A percentile compares a stretch with the other conserved stretches of the same genome.
These are phyloP conservation scores for Seriola aureovittata DNA, from an alignment of 2,113 vertebrate species.

Conservation along the genomic window DNA sequence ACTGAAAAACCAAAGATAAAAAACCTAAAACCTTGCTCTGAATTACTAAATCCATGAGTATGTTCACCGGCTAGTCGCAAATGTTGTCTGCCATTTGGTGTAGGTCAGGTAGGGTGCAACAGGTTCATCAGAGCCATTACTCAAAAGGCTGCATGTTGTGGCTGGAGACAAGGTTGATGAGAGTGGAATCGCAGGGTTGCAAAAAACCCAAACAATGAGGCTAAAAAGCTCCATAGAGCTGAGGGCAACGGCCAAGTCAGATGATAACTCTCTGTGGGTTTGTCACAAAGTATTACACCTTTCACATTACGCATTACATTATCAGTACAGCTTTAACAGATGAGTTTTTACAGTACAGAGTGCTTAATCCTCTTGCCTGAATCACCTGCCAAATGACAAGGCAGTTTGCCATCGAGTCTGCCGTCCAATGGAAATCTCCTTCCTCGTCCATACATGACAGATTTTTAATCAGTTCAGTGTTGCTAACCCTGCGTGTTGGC, in stretches of 20 bases:
- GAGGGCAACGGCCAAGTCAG: not conserved
- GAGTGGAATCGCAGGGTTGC: not conserved
- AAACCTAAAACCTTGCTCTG: no score
- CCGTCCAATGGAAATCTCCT: slow-evolving; percentile 36
- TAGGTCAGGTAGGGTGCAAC: no score
- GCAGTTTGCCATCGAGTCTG: slow-evolving; percentile 5
- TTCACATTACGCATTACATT: not conserved
- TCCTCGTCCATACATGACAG: slow-evolving; percentile 45
- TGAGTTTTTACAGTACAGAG: not conserved
- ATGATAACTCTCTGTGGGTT: not conserved
- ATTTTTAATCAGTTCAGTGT: slow-evolving; percentile 63
- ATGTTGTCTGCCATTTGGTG: not conserved
- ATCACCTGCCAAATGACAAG: slow-evolving; percentile 25
- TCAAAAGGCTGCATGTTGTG: not conserved
- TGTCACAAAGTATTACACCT: no score
- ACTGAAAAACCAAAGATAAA: no score
- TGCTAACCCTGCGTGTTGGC: slow-evolving; percentile 47
- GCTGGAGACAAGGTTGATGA: not conserved
- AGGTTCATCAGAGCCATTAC: no score
- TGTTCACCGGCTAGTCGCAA: not conserved
- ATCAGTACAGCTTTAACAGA: not conserved
- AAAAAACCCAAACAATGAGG: no score
- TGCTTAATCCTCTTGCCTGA: slow-evolving; percentile 5
- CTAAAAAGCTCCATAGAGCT: not conserved
- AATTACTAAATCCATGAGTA: no score